phyloP scores from a whole-genome alignment of 2,797 vertebrate genomes.

The Clarias pachynema region DNA sequence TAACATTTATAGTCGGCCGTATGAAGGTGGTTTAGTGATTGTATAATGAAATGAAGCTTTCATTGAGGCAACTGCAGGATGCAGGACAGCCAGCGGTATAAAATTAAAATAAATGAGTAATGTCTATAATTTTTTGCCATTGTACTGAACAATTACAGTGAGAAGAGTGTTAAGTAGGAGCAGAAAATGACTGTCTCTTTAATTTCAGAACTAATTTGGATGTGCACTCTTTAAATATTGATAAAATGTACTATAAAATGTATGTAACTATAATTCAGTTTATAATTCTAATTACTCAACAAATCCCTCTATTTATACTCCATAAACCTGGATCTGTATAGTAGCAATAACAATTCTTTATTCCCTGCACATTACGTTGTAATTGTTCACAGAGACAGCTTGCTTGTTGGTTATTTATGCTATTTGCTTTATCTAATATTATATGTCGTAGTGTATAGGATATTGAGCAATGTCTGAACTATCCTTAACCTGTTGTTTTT shows the following conservation, averaged over 20 bases:
- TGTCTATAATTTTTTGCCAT: background rate
- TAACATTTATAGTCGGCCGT: background rate
- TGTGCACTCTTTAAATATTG: background rate
- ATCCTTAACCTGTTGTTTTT: background rate
- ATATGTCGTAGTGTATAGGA: background rate
- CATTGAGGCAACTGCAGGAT: background rate
- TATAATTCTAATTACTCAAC: constrained; percentile 6
- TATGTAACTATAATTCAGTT: background rate
- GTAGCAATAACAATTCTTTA: background rate
- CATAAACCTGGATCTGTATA: background rate
- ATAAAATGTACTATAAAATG: background rate
- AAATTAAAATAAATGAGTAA: background rate
- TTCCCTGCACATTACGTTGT: background rate
- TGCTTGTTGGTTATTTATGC: background rate
- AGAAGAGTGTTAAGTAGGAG: background rate
- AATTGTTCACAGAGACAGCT: background rate
- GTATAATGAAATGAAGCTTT: background rate
- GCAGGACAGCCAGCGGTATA: background rate
- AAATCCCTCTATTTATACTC: background rate
- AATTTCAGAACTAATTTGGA: background rate
- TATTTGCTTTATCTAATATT: background rate
- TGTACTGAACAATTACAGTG: background rate
- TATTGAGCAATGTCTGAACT: background rate
- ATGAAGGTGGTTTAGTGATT: background rate
- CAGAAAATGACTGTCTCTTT: background rate